These are phyloP conservation scores for Melanotaenia nigrans DNA, from an alignment of 2,797 vertebrate species.

Conservation along the genomic window DNA sequence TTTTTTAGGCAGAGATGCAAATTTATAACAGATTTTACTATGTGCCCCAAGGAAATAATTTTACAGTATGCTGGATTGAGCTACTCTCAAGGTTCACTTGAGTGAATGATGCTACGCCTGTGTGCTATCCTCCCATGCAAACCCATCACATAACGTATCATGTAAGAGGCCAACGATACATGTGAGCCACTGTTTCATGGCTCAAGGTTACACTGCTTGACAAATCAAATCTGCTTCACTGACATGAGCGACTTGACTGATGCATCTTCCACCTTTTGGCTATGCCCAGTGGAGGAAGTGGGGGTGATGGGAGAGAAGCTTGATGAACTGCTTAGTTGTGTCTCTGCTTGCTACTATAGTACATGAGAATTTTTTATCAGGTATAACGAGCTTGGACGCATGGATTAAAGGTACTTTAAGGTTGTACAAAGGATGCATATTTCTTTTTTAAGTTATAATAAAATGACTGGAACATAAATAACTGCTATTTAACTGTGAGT, in stretches of 20 bases:
- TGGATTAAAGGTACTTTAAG: constrained; percentile 5
- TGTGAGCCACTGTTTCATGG: constrained; percentile 56
- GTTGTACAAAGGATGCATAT: not conserved
- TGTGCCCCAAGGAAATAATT: not conserved
- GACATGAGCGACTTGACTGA: constrained; percentile 69
- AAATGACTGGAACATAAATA: not conserved
- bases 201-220: constrained; percentile 77
- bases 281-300: constrained; percentile 31
- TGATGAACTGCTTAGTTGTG: constrained; percentile 53
- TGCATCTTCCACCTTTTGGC: constrained; percentile 72
- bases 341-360: constrained; percentile 37
- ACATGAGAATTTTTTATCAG: constrained; percentile 21
- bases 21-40: constrained; percentile 35
- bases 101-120: constrained; percentile 40
- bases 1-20: not conserved
- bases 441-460: not conserved
- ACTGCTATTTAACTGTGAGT: not conserved
- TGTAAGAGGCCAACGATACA: constrained; percentile 54
- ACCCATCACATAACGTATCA: constrained; percentile 55
- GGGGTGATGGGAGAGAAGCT: constrained; percentile 55
- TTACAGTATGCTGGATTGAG: constrained; percentile 20
- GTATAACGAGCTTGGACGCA: constrained; percentile 5
- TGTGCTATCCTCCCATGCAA: constrained; percentile 41
- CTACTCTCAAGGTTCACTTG: constrained; percentile 35
- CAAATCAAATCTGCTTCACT: constrained; percentile 76